These are phyloP conservation scores for Mobula birostris DNA, from an alignment of 2,113 vertebrate species.

Conservation along the genomic window DNA sequence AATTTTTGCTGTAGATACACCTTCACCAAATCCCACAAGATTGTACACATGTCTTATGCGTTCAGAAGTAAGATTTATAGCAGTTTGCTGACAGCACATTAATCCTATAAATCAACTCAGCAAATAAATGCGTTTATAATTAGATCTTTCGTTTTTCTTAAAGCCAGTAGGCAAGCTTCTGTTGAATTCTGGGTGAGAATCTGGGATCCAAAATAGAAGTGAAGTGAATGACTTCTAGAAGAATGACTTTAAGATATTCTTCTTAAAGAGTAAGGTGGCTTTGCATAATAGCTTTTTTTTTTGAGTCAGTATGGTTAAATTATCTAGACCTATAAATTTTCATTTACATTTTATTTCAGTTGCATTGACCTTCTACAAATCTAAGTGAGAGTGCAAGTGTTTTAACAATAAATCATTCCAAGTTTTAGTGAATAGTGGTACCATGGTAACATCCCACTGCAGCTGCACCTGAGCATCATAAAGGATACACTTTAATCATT, in stretches of 20 bases:
- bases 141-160: not conserved
- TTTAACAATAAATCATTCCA: conserved; percentile 25
- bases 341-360: conserved; percentile 17
- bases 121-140: not conserved
- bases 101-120: not conserved
- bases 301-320: not conserved
- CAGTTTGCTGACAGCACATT: not conserved
- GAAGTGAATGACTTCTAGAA: not conserved
- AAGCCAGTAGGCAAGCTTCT: conserved; percentile 3
- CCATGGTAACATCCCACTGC: conserved; percentile 8
- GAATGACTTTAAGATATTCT: not conserved
- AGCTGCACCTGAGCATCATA: not conserved
- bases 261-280: not conserved
- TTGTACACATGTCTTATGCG: not conserved
- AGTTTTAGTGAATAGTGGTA: not conserved
- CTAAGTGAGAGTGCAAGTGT: conserved; percentile 13
- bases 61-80: conserved; percentile 13
- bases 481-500: not conserved
- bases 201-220: not conserved
- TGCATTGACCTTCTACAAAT: conserved; percentile 4
- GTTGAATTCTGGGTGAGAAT: not conserved
- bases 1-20: conserved; percentile 5
- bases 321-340: conserved; percentile 19
- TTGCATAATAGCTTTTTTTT: conserved; percentile 20
- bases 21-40: not conserved